These are phyloP conservation scores for Novumbra hubbsi DNA, from an alignment of 2,797 vertebrate species.

Conservation along the genomic window DNA sequence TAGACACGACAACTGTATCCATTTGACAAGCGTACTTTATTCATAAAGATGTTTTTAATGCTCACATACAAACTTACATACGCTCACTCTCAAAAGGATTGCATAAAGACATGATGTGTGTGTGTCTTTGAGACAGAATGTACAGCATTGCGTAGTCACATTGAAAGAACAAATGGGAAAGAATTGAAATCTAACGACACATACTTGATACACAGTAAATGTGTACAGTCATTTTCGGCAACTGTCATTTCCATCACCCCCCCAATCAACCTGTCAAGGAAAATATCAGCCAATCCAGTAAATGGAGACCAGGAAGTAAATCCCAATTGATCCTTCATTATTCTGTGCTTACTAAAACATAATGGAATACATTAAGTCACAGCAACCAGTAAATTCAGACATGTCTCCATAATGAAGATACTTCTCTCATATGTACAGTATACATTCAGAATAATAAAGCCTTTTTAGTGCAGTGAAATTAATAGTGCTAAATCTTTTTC, in stretches of 20 bases:
- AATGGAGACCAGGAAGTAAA: constrained; percentile 42
- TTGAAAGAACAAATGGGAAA: constrained; percentile 39
- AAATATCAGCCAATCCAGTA: background rate
- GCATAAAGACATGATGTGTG: constrained; percentile 27
- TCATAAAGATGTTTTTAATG: constrained; percentile 62
- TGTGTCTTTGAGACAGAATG: constrained; percentile 54
- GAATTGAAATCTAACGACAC: constrained; percentile 28
- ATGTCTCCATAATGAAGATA: constrained; percentile 47
- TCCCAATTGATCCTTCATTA: constrained; percentile 29
- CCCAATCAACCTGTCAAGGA: constrained; percentile 10
- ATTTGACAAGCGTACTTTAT: constrained; percentile 68
- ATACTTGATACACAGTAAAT: constrained; percentile 34
- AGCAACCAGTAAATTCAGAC: constrained; percentile 40
- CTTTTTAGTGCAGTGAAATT: constrained; percentile 70
- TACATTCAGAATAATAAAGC: constrained; percentile 75
- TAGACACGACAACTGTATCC: constrained; percentile 15
- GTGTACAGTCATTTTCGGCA: constrained; percentile 11
- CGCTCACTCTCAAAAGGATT: constrained; percentile 49
- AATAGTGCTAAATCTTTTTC: constrained; percentile 48
- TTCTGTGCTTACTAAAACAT: constrained; percentile 48
- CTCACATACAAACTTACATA: constrained; percentile 43
- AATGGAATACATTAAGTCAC: constrained; percentile 39
- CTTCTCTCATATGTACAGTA: constrained; percentile 54
- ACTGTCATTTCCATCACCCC: constrained; percentile 2
- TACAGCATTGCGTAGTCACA: constrained; percentile 55